These are phyloP conservation scores for Orientallactaga bullata DNA, from an alignment of 2,113 vertebrate genomes.

Conservation along the genomic window DNA sequence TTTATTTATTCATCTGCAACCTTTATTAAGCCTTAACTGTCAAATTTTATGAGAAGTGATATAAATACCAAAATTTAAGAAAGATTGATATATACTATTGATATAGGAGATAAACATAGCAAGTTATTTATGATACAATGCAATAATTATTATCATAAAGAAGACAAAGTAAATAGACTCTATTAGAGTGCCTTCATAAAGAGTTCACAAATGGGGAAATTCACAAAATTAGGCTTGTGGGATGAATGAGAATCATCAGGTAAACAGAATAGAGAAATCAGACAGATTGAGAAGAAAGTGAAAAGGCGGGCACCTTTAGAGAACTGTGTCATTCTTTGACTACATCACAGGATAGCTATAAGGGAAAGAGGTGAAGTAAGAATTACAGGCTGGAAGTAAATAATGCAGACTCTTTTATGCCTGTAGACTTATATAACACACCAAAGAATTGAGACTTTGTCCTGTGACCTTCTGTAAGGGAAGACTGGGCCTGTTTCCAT, in stretches of 20 bases:
- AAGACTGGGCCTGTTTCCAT: background rate
- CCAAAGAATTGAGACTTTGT: background rate
- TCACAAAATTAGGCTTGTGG: background rate
- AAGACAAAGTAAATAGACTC: background rate
- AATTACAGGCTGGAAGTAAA: background rate
- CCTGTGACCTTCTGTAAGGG: background rate
- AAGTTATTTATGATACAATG: background rate
- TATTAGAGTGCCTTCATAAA: background rate
- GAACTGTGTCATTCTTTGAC: background rate
- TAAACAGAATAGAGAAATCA: conserved; percentile 4
- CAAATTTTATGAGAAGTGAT: background rate
- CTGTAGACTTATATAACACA: background rate
- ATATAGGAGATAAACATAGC: background rate
- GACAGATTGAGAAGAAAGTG: background rate
- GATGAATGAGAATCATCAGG: background rate
- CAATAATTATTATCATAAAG: conserved; percentile 25
- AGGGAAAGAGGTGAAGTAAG: background rate
- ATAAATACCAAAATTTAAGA: background rate
- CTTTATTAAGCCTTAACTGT: background rate
- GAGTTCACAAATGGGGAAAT: background rate
- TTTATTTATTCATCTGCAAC: background rate
- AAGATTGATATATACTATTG: background rate
- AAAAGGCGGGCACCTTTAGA: background rate
- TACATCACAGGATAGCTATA: background rate
- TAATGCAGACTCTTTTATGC: background rate